A percentile compares a stretch with the other conserved stretches of the same genome.
Conservation (phyloP, 2,888 invertebrate species). For the Leucophora obtusa region DNA sequence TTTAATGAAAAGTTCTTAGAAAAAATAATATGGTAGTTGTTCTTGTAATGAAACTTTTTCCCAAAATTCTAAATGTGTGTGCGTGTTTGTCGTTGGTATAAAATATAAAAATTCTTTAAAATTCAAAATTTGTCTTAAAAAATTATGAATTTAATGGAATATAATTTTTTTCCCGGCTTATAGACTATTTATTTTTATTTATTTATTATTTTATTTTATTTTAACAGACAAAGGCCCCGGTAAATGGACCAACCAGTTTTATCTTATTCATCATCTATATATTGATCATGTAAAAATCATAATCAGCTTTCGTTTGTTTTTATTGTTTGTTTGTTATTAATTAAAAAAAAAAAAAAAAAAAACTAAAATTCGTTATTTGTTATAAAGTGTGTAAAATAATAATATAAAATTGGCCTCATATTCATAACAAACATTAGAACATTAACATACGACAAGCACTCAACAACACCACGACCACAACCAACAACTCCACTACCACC, state of each 20-base stretch:
- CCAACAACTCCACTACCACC: neutral
- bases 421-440: slow-evolving; percentile 47
- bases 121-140: too few relatives aligned
- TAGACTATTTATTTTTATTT: neutral
- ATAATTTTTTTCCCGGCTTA: too few relatives aligned
- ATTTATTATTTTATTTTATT: slow-evolving; percentile 65
- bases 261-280: slow-evolving; percentile 33
- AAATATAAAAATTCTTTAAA: neutral
- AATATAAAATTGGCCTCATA: slow-evolving; percentile 16
- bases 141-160: too few relatives aligned
- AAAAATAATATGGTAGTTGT: too few relatives aligned
- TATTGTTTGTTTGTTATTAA: slow-evolving; percentile 46
- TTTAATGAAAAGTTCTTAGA: too few relatives aligned
- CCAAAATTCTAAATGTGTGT: slow-evolving; percentile 28
- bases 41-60: too few relatives aligned
- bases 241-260: slow-evolving; percentile 73
- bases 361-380: slow-evolving; percentile 38
- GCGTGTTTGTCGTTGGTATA: slow-evolving; percentile 61
- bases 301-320: slow-evolving; percentile 54
- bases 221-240: slow-evolving; percentile 78
- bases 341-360: neutral
- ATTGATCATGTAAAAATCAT: slow-evolving; percentile 25
- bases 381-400: slow-evolving; percentile 41
- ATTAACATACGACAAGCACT: slow-evolving; percentile 60
- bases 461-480: slow-evolving; percentile 30